Base-by-base conservation (phyloP, 2,888 invertebrate genomes). In the Frankliniella fusca region DNA sequence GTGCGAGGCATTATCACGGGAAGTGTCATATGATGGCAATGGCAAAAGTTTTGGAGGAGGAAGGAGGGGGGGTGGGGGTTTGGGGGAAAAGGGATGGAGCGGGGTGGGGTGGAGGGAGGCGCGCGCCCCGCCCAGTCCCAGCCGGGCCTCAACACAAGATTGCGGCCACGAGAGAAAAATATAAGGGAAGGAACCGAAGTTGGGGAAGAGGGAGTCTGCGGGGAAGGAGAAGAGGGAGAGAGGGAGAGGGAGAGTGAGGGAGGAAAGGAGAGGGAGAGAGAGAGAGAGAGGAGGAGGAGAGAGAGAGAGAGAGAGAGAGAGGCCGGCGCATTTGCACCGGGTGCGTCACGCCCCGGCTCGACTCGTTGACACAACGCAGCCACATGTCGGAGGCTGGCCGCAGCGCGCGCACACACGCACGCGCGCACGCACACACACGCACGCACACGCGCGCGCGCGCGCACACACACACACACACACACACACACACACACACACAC, bases 1-100 rank as follows among this genome's bases (percentile, higher is more conserved):
- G 54, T 54, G 54, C 61, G 70, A 23, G n/a, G 70, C 70, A 70
- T 70, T 70, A 70, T 70, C 70, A 70, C 70, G 23, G 23, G 70
- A 70, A 70, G 70, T 70, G 70, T 70, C 70, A 70, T 70, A 70
- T 70, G 70, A 70, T 70, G 70, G 70, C 70, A 70, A 70, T 70
- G 70, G 70, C 70, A 70, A 70, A 70, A 70, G 70, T 70, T 70
- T 70, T 70, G 70, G 54, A 38, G 38, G 38, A 38, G 38, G 38
- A 38, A 5, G 38, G 38, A 38, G 38, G 38, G 38, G 2, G 38
- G 38, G 5, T 3, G 38, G 38, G 38, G 38, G 38, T 38, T 2
- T 2, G 38, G 38, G 38, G 38, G 38, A 5, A 38, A 5, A 38
- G 38, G 38, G 38, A 38, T 2, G 38, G 38, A 5, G 38, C 38